Evolutionary conservation across 2,797 vertebrate species (phyloP).

Genomic region (Galaxias olidus): DNA sequence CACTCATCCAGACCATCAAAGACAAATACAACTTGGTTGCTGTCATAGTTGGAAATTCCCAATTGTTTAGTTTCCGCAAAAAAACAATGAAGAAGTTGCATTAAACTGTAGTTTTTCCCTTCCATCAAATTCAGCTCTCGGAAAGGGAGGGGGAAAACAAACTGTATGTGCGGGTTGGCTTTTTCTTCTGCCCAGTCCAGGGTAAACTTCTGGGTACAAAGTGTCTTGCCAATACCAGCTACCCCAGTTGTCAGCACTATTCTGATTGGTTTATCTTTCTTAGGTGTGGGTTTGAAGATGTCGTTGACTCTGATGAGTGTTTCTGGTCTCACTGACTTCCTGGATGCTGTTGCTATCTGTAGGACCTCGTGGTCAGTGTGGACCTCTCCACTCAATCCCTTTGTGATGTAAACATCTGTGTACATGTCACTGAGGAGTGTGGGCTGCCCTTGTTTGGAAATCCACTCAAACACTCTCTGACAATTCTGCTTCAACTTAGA

Average conservation of each 20-base stretch:
- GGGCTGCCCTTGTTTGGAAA: background rate
- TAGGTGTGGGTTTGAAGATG: background rate
- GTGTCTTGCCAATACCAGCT: no score
- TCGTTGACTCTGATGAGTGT: background rate
- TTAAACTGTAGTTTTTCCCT: background rate
- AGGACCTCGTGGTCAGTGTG: constrained; percentile 3
- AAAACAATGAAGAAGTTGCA: background rate
- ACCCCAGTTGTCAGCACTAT: no score
- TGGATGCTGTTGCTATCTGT: constrained; percentile 4
- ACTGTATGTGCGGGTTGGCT: background rate
- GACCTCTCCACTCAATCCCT: background rate
- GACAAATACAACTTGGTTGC: background rate
- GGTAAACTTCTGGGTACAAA: no score
- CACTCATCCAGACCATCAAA: background rate
- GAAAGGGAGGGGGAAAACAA: background rate
- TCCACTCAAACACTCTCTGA: background rate
- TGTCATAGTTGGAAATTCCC: background rate
- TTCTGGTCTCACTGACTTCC: background rate
- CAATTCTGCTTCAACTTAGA: no score
- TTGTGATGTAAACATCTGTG: constrained; percentile 6
- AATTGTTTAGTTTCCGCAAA: background rate
- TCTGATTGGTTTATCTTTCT: background rate
- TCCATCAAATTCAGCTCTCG: background rate
- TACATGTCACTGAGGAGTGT: background rate
- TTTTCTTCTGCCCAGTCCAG: background rate